Conservation (phyloP, 2,113 vertebrate genomes). For the Megalops atlanticus region DNA sequence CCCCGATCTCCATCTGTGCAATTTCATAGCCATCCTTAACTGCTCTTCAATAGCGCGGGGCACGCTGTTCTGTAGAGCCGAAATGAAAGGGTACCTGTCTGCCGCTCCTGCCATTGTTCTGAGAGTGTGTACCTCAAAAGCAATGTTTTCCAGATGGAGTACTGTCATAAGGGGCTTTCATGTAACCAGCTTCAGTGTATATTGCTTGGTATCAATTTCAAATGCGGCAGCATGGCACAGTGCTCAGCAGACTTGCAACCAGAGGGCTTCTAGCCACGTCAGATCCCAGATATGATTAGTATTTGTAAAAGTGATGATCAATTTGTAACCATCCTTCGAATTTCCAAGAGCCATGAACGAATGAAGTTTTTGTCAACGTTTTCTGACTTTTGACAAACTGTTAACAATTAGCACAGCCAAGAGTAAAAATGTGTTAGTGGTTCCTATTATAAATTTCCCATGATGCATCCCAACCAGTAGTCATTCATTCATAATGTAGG, state of each 20-base stretch:
- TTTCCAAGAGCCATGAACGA: not conserved
- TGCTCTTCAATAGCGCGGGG: not conserved
- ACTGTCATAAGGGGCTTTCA: not conserved
- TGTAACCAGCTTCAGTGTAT: too few relatives aligned
- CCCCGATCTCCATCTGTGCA: slow-evolving; percentile 37
- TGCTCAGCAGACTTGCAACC: not conserved
- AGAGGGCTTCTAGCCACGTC: too few relatives aligned
- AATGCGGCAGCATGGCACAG: not conserved
- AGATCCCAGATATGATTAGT: too few relatives aligned
- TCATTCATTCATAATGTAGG: not conserved
- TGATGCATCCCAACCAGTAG: not conserved
- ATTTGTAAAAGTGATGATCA: not conserved
- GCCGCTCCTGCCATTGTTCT: not conserved
- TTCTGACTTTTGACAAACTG: not conserved
- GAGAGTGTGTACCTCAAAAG: not conserved
- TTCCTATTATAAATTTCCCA: not conserved
- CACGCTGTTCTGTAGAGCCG: not conserved
- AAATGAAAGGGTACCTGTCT: not conserved
- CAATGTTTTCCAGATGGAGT: not conserved
- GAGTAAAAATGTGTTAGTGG: not conserved
- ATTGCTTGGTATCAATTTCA: too few relatives aligned
- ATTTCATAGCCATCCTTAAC: slow-evolving; percentile 49
- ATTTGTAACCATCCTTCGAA: not conserved
- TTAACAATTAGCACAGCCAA: not conserved
- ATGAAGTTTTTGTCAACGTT: not conserved